Evolutionary conservation across 2,888 invertebrate species (phyloP), one percentile per base, ranked within the genome.

Genomic region (Tuta absoluta): DNA sequence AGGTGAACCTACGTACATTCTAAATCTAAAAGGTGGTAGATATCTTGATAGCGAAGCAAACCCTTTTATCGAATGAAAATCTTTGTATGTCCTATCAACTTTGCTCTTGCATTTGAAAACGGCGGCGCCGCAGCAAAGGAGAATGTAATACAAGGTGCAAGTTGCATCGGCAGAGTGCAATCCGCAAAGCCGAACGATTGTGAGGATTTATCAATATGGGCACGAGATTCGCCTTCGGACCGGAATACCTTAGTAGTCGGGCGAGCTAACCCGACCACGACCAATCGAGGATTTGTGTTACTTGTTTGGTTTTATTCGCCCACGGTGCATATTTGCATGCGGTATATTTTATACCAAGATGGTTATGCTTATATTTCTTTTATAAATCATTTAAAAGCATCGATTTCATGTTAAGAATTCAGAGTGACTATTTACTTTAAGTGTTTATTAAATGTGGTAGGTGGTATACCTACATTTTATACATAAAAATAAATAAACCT

Each of bases 191-290:
- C 77, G 71, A 82, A 77, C 84, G 84, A 85, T 87, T 84, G 85
- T 87, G 75, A 78, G 88, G 87, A 87, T 87, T 88, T 88, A 83
- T 82, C 86, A 82, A 86, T 83, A 86, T 79, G 80, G 80, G 75
- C 74, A 70, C 74, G 73, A 78, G 80, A 82, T 85, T 80, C 74
- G 75, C 76, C 74, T 75, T 72, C 70, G 74, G 48, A 49, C 62
- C 17, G 57, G 63, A 66, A 64, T 66, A 64, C 66, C 24, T 48
- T 61, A 64, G 64, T 56, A 64, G 60, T 28, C 45, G 33, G 56
- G 17, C 33, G 12, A 23, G 64, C 11, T 14, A 3, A 14, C 51
- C 51, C 23, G n/a, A 7, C 56, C 28, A n/a, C 28, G 64, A 48
- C 53, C 63, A 38, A 37, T 33, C 62, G 64, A 45, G 64, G 66